phyloP scores from a whole-genome alignment of 1,140 invertebrate species.

The Nasonia longicornis region DNA sequence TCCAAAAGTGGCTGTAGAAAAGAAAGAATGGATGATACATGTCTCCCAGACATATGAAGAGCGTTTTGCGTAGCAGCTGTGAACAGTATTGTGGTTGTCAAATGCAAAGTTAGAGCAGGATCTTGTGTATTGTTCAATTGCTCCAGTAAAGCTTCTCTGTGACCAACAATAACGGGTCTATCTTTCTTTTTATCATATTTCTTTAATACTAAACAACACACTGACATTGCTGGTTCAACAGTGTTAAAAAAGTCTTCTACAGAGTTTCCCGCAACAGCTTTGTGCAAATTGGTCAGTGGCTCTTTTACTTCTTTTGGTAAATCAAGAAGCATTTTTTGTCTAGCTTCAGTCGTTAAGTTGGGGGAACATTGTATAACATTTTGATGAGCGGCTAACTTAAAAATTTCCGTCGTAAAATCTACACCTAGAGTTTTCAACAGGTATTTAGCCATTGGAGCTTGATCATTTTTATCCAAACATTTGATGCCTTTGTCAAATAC shows the following conservation, averaged over 20 bases:
- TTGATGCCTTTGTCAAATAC: conserved; percentile 91
- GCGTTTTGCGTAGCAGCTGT: conserved; percentile 83
- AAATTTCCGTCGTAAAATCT: conserved; percentile 86
- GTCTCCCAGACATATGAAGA: conserved; percentile 91
- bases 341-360: conserved; percentile 75
- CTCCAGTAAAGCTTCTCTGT: conserved; percentile 84
- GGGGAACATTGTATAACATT: conserved; percentile 70
- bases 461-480: conserved; percentile 72
- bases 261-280: conserved; percentile 71
- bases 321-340: conserved; percentile 77
- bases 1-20: conserved; percentile 80
- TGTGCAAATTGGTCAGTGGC: conserved; percentile 74
- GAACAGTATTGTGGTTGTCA: conserved; percentile 85
- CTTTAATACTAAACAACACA: conserved; percentile 86
- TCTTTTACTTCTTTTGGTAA: conserved; percentile 76
- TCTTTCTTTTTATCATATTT: conserved; percentile 92
- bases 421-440: conserved; percentile 85
- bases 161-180: conserved; percentile 78
- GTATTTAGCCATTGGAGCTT: conserved; percentile 81
- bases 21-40: conserved; percentile 83
- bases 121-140: conserved; percentile 81
- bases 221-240: conserved; percentile 78
- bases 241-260: conserved; percentile 83
- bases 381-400: conserved; percentile 78
- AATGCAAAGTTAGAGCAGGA: conserved; percentile 86